Conservation (phyloP, 2,888 invertebrate genomes). For the Monopis laevigella region DNA sequence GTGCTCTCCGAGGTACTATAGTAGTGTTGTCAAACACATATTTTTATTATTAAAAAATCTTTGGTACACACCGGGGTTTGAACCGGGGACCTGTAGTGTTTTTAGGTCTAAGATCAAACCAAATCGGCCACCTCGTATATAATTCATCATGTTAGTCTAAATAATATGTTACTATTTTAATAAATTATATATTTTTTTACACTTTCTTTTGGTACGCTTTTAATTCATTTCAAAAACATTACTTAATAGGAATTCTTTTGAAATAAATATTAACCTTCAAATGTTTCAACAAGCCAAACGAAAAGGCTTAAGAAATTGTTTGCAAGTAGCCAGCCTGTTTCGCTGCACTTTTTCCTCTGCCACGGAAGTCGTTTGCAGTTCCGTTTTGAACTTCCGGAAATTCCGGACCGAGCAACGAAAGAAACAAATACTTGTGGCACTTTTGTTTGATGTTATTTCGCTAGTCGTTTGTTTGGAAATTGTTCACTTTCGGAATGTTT, state of each 20-base stretch:
- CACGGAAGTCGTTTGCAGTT: conserved; percentile 46
- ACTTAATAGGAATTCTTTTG: conserved; percentile 1
- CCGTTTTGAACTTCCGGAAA: conserved; percentile 37
- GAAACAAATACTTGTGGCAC: conserved; percentile 48
- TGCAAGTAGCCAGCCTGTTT: conserved; percentile 4
- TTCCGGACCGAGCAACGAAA: conserved; percentile 27
- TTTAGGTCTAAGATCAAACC: too few species aligned
- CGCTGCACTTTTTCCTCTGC: conserved; percentile 10
- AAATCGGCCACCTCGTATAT: too few species aligned
- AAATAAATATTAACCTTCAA: conserved; percentile 8
- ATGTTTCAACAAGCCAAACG: conserved; percentile 5
- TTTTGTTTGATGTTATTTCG: conserved; percentile 5
- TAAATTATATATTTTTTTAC: too few species aligned
- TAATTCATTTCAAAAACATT: too few species aligned
- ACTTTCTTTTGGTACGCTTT: too few species aligned
- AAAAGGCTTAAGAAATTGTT: conserved; percentile 4
- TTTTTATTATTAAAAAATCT: too few species aligned
- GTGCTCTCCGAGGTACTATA: too few species aligned
- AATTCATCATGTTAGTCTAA: too few species aligned
- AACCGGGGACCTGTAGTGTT: too few species aligned
- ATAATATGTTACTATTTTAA: too few species aligned
- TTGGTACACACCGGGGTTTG: too few species aligned
- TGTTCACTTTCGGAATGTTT: neutral
- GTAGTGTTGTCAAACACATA: too few species aligned
- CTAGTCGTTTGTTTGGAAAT: conserved; percentile 4